Conservation (phyloP, 2,797 vertebrate species). For the Myotis vivesi region DNA sequence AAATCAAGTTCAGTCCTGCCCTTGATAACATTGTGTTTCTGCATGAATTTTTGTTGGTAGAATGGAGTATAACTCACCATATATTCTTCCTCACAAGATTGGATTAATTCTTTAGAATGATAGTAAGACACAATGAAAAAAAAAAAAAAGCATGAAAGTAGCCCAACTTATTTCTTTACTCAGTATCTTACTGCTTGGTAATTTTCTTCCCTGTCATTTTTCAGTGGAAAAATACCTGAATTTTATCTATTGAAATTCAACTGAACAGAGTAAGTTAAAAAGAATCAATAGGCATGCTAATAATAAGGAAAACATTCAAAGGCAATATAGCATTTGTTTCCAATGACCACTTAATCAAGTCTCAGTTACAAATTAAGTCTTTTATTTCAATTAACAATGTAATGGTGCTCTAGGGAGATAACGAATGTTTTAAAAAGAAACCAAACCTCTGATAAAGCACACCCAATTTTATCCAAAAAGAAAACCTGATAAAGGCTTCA, state of each 20-base stretch:
- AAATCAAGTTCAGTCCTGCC: background rate
- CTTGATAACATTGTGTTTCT: background rate
- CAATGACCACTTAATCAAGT: conserved; percentile 51
- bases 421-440: conserved; percentile 50
- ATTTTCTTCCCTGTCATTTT: conserved; percentile 52
- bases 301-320: conserved; percentile 24
- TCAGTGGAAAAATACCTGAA: conserved; percentile 58
- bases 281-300: conserved; percentile 37
- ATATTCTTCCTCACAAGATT: conserved; percentile 1
- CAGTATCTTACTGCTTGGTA: conserved; percentile 27
- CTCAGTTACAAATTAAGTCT: conserved; percentile 46
- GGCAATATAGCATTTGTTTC: conserved; percentile 31
- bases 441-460: conserved; percentile 32
- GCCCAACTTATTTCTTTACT: conserved; percentile 27
- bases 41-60: background rate
- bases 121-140: background rate
- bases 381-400: conserved; percentile 67
- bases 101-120: conserved; percentile 26
- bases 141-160: conserved; percentile 28
- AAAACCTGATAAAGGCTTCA: background rate
- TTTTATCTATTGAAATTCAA: conserved; percentile 51
- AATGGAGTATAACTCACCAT: background rate
- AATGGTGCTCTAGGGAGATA: conserved; percentile 54
- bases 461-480: background rate
- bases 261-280: conserved; percentile 30